A percentile compares a stretch with the other conserved stretches of the same genome.
These are phyloP conservation scores for Porites rus DNA, from an alignment of 92 coral and sea anemone species.

Conservation along the genomic window DNA sequence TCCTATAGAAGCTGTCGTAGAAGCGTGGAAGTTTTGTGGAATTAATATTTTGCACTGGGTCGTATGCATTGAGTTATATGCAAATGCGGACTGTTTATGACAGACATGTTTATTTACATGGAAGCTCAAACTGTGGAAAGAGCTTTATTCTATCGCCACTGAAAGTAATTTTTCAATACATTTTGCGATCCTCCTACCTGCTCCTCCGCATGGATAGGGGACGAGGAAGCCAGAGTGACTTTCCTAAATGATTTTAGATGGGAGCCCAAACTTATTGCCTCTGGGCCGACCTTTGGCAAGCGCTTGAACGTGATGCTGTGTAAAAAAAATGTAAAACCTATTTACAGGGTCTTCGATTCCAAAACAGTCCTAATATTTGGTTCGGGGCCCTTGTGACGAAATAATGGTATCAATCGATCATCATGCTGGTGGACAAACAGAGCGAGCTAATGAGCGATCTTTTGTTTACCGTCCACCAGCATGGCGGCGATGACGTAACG, in stretches of 20 bases:
- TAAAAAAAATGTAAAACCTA: not conserved
- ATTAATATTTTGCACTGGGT: too few species aligned
- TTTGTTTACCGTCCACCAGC: too few species aligned
- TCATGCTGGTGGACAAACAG: too few species aligned
- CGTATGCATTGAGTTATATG: too few species aligned
- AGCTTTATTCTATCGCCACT: constrained; percentile 37
- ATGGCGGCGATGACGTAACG: too few species aligned
- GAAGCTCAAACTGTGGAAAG: constrained; percentile 50
- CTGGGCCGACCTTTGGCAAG: constrained; percentile 39
- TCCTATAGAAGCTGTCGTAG: too few species aligned
- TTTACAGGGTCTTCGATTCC: too few species aligned
- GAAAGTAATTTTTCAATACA: constrained; percentile 21
- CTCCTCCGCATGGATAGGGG: constrained; percentile 40
- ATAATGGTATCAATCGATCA: too few species aligned
- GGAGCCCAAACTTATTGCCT: not conserved
- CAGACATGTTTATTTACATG: constrained; percentile 30
- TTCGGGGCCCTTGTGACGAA: too few species aligned
- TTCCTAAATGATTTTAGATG: constrained; percentile 47
- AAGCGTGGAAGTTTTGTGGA: too few species aligned
- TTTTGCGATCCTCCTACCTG: constrained; percentile 50
- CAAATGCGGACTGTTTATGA: constrained; percentile 5
- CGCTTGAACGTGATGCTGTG: constrained; percentile 46
- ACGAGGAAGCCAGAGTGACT: constrained; percentile 27
- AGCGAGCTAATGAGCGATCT: too few species aligned
- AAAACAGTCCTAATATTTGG: too few species aligned